Evolutionary conservation across 1,140 invertebrate species (phyloP).

Genomic region (Tetramorium parvispinum): DNA sequence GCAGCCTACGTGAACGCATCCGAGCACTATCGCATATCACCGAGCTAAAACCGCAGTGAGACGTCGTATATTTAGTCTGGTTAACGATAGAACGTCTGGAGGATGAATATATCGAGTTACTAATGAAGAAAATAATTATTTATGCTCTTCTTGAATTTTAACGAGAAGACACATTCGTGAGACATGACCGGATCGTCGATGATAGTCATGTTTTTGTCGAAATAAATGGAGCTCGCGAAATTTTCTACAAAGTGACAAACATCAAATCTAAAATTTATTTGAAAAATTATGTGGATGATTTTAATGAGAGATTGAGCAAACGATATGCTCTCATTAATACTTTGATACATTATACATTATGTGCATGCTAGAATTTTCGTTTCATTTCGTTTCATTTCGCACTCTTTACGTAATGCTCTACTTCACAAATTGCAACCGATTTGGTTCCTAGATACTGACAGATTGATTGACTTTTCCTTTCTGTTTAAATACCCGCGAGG

Average conservation of each 20-base stretch:
- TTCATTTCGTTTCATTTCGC: no score
- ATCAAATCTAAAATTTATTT: not conserved
- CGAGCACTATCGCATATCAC: constrained; percentile 65
- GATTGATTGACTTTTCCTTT: constrained; percentile 37
- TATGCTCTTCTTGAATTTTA: not conserved
- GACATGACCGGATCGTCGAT: constrained; percentile 13
- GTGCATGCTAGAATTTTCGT: not conserved
- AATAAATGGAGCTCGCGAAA: not conserved
- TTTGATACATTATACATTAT: not conserved
- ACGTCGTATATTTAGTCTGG: constrained; percentile 57
- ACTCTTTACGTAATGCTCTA: not conserved
- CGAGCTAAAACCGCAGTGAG: constrained; percentile 42
- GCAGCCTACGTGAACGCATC: constrained; percentile 62
- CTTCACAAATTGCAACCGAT: not conserved
- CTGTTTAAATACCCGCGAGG: constrained; percentile 20
- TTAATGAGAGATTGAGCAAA: not conserved
- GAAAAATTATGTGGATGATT: not conserved
- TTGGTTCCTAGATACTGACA: not conserved
- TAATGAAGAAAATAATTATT: constrained; percentile 1
- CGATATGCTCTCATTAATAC: not conserved
- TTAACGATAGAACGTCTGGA: constrained; percentile 19
- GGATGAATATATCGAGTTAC: constrained; percentile 19
- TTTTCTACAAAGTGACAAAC: not conserved
- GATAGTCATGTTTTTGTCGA: not conserved
- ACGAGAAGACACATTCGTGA: not conserved